Conservation (phyloP, 2,888 invertebrate genomes). For the Carabus problematicus region DNA sequence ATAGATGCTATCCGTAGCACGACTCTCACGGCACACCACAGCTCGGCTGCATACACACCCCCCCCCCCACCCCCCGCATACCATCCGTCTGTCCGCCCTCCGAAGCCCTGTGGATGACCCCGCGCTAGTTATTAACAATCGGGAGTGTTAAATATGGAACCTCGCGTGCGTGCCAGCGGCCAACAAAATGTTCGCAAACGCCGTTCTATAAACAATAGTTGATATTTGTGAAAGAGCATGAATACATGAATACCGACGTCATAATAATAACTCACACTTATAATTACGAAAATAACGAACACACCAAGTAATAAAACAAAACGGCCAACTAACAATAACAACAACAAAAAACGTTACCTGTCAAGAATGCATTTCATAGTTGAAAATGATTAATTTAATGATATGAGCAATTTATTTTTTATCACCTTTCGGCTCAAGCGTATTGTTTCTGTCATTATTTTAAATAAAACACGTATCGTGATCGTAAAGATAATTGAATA, state of each 20-base stretch:
- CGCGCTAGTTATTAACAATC: constrained; percentile 39
- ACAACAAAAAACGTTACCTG: neutral
- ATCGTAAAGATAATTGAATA: neutral
- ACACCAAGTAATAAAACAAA: neutral
- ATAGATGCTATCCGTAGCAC: constrained; percentile 25
- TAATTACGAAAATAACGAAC: neutral
- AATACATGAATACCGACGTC: neutral
- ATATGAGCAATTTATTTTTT: no score
- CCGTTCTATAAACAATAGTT: neutral
- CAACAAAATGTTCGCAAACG: constrained; percentile 20
- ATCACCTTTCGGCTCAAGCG: no score
- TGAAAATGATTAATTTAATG: neutral
- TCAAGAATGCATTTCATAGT: neutral
- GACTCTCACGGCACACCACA: constrained; percentile 17
- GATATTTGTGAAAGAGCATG: no score
- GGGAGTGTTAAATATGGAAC: constrained; percentile 42
- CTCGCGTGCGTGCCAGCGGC: constrained; percentile 21
- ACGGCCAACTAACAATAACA: neutral
- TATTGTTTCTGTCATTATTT: no score
- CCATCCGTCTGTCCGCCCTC: neutral
- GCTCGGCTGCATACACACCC: neutral
- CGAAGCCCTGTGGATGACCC: constrained; percentile 21
- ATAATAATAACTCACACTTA: neutral
- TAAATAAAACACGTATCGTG: no score
- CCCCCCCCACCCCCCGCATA: no score